Evolutionary conservation across 1,140 invertebrate species (phyloP), one percentile per base, ranked within the genome.

Genomic region (Bombus sylvicola): DNA sequence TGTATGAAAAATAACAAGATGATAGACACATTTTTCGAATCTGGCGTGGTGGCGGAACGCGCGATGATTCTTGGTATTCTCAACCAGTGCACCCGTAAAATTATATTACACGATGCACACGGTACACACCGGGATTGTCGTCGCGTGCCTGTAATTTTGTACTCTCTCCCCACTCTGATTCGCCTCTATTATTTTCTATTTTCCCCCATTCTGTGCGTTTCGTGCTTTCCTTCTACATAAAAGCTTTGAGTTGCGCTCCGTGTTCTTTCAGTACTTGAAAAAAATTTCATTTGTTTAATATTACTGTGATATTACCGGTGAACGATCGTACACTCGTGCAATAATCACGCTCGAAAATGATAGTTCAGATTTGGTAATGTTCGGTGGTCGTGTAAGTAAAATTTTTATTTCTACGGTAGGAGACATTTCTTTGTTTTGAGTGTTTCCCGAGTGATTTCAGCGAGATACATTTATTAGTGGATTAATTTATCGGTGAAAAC

Each of bases 141-240:
- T 83, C 73, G 80, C 82, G 37, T 87, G 82, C 76, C 71, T 84
- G 62, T 72, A 85, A 87, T 87, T 84, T 75, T 28, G 47, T 64
- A 18, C 18, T 39, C 34, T 39, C 85, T 39, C 85, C 43, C 85
- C 39, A 82, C 43, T 53, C 62, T 41, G 22, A 34, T 25, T 37
- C 47, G n/a, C 18, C 22, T 53, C 34, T 84, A 87, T 84, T 87
- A 73, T 87, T 79, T 85, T 75, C 66, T 84, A 87, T 83, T 73
- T 73, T 41, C 31, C 68, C 43, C 47, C 39, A 31, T 28, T 39
- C 18, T 8, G 18, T 34, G 25, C 15, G 13, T 57, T 68, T 74
- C 18, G 31, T 8, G n/a, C 37, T 83, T 43, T 62, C 53, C 25
- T 75, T 57, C 10, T 47, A 25, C 47, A 53, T 62, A 74, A 31